phyloP scores from a whole-genome alignment of 2,113 vertebrate genomes.

The Hemichromis elongatus region DNA sequence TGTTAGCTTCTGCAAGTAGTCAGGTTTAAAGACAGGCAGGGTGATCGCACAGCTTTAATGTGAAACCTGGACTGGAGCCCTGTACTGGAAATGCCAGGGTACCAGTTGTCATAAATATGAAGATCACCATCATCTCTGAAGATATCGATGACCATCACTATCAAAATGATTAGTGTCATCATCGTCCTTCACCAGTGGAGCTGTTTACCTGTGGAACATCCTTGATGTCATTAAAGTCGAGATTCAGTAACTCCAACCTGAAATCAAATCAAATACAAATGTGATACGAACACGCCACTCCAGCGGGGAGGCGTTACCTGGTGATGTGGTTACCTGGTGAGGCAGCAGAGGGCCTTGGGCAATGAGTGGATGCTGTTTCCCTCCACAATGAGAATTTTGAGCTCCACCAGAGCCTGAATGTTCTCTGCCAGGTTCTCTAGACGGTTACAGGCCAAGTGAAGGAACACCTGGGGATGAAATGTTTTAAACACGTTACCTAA shows the following conservation, averaged over 20 bases:
- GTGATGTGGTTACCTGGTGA: conserved; percentile 46
- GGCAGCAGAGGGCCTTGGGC: conserved; percentile 80
- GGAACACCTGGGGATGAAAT: conserved; percentile 67
- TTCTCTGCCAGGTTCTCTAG: conserved; percentile 87
- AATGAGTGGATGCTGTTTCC: conserved; percentile 81
- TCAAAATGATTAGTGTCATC: neutral
- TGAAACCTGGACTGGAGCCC: neutral
- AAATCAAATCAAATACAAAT: neutral
- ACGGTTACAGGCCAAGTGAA: conserved; percentile 83
- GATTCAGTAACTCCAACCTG: conserved; percentile 83
- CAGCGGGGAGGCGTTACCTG: neutral
- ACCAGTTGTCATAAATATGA: neutral
- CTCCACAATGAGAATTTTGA: conserved; percentile 87
- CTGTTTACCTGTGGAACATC: conserved; percentile 75
- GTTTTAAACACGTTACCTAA: neutral
- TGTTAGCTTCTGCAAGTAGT: neutral
- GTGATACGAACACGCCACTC: neutral
- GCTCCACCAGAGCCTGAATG: conserved; percentile 77
- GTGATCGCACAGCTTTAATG: neutral
- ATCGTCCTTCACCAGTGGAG: neutral
- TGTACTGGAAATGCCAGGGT: neutral
- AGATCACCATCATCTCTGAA: neutral
- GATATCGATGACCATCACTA: neutral
- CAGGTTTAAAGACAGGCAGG: neutral
- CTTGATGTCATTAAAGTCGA: conserved; percentile 85